Percentiles rank a stretch among this genome's conserved stretches.
Evolutionary conservation across 2,888 invertebrate species (phyloP).

Genomic region (Steinernema scapterisci): DNA sequence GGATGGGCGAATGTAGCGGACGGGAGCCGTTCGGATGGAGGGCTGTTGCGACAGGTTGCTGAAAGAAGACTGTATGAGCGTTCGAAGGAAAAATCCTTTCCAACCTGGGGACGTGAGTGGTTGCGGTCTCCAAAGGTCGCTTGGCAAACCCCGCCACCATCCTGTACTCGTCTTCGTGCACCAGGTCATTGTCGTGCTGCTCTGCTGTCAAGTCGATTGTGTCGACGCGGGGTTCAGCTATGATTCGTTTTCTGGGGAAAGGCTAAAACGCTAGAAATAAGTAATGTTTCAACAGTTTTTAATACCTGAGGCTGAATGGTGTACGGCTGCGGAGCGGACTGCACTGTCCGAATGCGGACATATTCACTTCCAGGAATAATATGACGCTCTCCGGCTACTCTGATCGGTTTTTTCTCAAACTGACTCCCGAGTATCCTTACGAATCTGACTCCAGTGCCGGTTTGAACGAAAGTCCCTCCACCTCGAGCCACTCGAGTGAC

Average conservation of each 20-base stretch:
- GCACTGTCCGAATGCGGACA: neutral
- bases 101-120: neutral
- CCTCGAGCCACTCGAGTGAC: constrained; percentile 2
- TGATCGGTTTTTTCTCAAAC: neutral
- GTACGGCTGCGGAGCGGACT: too few relatives aligned
- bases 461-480: neutral
- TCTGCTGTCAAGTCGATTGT: constrained; percentile 22
- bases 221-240: constrained; percentile 1
- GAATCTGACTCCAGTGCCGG: neutral
- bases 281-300: neutral
- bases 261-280: neutral
- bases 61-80: too few relatives aligned
- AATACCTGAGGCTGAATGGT: neutral
- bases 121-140: neutral
- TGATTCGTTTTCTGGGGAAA: neutral
- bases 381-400: neutral
- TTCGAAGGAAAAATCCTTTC: neutral
- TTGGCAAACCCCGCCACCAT: constrained; percentile 18
- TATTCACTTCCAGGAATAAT: neutral
- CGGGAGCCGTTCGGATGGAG: neutral
- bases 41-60: neutral
- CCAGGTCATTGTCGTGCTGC: neutral
- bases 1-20: neutral
- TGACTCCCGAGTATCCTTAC: constrained; percentile 11
- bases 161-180: constrained; percentile 16